phyloP scores from a whole-genome alignment of 2,797 vertebrate species.

The Artibeus jamaicensis region DNA sequence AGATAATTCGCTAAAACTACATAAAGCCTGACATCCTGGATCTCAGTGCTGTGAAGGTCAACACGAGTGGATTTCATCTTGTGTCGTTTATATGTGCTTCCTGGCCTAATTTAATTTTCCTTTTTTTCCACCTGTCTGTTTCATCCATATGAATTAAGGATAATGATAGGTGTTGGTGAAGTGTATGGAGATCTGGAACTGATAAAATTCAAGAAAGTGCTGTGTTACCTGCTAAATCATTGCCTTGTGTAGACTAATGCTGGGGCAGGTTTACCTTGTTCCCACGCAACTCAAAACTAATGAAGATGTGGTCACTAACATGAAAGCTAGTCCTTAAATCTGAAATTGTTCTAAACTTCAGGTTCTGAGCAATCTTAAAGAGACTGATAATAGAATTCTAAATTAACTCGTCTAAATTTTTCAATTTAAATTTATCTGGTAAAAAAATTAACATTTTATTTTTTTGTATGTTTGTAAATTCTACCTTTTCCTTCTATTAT shows the following conservation, averaged over 20 bases:
- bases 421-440: not conserved
- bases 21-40: not conserved
- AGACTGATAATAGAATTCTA: not conserved
- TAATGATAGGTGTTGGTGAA: constrained; percentile 27
- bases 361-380: not conserved
- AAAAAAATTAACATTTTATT: constrained; percentile 27
- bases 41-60: not conserved
- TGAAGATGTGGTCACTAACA: not conserved
- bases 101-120: not conserved
- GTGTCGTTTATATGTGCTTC: not conserved
- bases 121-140: not conserved
- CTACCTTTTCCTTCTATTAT: constrained; percentile 58
- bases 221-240: not conserved
- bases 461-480: constrained; percentile 25
- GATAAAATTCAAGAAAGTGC: not conserved
- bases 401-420: not conserved
- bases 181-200: not conserved
- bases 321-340: not conserved
- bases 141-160: constrained; percentile 10
- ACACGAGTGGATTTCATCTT: not conserved
- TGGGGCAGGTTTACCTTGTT: not conserved
- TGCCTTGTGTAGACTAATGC: constrained; percentile 15
- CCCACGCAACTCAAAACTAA: not conserved
- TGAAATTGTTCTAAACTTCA: not conserved
- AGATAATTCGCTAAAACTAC: not conserved